These are phyloP conservation scores for Acrobasis repandana DNA, from an alignment of 2,888 invertebrate genomes.

Conservation along the genomic window DNA sequence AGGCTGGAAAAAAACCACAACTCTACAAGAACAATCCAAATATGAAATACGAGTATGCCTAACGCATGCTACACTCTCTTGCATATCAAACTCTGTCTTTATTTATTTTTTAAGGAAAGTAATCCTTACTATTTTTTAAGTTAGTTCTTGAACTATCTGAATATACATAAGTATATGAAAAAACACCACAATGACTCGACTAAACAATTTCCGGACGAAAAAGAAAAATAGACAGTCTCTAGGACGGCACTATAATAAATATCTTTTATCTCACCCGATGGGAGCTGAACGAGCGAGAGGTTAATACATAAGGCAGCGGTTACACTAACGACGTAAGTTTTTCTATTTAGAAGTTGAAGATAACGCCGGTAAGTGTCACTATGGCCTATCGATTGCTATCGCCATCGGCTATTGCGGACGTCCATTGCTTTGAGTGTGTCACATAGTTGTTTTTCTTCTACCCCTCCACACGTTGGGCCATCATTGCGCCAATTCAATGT, in stretches of 20 bases:
- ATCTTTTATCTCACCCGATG: conserved; percentile 6
- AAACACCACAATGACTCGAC: background rate
- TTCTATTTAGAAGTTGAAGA: conserved; percentile 27
- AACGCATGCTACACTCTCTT: too few relatives aligned
- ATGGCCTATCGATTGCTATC: background rate
- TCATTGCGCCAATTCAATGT: too few relatives aligned
- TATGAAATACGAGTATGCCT: too few relatives aligned
- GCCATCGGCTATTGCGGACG: background rate
- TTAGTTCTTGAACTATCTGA: too few relatives aligned
- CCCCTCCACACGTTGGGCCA: too few relatives aligned
- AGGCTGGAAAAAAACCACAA: too few relatives aligned
- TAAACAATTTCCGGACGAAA: conserved; percentile 1
- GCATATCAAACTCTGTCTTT: too few relatives aligned
- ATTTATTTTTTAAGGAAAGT: too few relatives aligned
- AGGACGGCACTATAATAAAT: background rate
- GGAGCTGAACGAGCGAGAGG: background rate
- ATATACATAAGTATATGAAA: background rate
- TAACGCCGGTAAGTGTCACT: conserved; percentile 9
- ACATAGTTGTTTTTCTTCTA: background rate
- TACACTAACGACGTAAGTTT: conserved; percentile 25
- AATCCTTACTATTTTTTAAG: too few relatives aligned
- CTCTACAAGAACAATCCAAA: too few relatives aligned
- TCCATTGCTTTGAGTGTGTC: too few relatives aligned
- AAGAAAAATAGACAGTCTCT: conserved; percentile 6
- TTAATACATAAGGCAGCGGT: conserved; percentile 19